Base-by-base conservation (phyloP, 2,888 invertebrate genomes). In the Himalopsyche anomala region DNA sequence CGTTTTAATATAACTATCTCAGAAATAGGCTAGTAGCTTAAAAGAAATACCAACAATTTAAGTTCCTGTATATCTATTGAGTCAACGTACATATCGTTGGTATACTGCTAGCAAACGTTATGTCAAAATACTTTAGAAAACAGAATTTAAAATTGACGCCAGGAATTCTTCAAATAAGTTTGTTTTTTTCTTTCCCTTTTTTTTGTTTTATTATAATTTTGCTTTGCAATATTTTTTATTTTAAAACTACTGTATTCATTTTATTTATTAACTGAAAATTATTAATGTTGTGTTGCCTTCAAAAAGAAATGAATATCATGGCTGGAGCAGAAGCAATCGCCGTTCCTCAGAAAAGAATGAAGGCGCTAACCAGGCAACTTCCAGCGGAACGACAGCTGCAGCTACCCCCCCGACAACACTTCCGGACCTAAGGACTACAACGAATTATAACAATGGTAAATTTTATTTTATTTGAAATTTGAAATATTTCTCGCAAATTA, bases 311-410 rank as follows among this genome's bases (percentile, higher is more conserved):
- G 88, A 88, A 15, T 86, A 88, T 38, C 87, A 87, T 11, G 81
- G 82, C 15, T 88, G 88, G 88, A 88, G 82, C n/a, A 85, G 88
- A 85, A 80, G 83, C n/a, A 87, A 85, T 79, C 84, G 88, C 1
- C 80, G 81, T 17, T 82, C 86, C 17, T 79, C 85, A 19, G 82
- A 87, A 55, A 85, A 54, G 84, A 38, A 80, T 36, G 80, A 81
- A n/a, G 36, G 79, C 42, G 85, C 55, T 28, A 84, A 84, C n/a
- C 51, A 51, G 28, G 19, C 62, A 11, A 62, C 19, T 62, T 62
- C 62, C 9, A 62, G 62, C 28, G 62, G 62, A 19, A 19, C 62
- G 62, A 62, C 62, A 62, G 87, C 84, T 15, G 80, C 84, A 0
- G 42, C 69, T n/a, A 51, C n/a, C 11, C 81, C 81, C 6, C 86